Evolutionary conservation across 2,888 invertebrate species (phyloP), one percentile per base, ranked within the genome.

Genomic region (Chymomyza caudatula): DNA sequence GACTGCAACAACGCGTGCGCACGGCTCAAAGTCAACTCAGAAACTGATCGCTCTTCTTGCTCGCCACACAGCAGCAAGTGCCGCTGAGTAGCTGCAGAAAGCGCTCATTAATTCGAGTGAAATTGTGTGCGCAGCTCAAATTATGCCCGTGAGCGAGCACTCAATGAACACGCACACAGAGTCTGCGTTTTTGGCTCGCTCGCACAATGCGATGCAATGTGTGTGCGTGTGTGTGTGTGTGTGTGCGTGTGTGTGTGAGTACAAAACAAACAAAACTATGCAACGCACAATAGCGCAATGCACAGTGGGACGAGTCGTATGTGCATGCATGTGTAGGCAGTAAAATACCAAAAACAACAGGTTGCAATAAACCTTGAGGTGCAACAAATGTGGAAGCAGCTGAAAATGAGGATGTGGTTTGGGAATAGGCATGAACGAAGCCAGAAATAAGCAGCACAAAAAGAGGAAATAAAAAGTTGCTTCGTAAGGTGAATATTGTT

Each of bases 1-100:
- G 74, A 74, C 62, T 64, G 54, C 51, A 70, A 65, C 71, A 68
- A 54, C 65, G 76, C 87, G 83, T 88, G 78, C 81, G 86, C 85
- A 85, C 85, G 67, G 68, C 69, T 88, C 78, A 86, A 88, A 86
- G 86, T 87, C 88, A 88, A 83, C 89, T 89, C 87, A 86, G 80
- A 82, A 87, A 90, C 88, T 89, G 89, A 89, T 87, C 86, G 71
- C 73, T 76, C 77, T 68, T 69, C 67, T 58, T 64, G 61, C 54
- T 63, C 54, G 58, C 54, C 65, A 47, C 57, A 70, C 67, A 81
- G 64, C 85, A 78, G 75, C 78, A 73, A 85, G 74, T 74, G 76
- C 71, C 70, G 61, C 71, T 68, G 70, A 72, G 70, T 55, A 60
- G 44, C 42, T 8, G 5, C 20, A 57, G 4, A 29, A 43, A 57